These are phyloP conservation scores for Galeruca laticollis DNA, from an alignment of 2,888 invertebrate genomes.

Conservation along the genomic window DNA sequence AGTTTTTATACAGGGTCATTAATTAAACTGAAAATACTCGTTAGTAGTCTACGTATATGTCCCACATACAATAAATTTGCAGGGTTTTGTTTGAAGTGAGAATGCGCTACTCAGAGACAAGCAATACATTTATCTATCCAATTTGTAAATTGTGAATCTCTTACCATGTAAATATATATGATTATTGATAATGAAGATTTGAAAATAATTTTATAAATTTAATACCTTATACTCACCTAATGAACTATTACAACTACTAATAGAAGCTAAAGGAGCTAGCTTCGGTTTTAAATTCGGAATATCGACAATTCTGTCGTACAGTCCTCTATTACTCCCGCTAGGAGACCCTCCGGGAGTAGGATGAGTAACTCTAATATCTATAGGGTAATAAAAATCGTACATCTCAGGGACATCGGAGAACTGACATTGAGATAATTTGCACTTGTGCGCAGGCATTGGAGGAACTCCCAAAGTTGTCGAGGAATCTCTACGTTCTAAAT, in stretches of 20 bases:
- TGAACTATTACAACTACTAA: constrained; percentile 82
- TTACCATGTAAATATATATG: no score
- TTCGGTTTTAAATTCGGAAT: constrained; percentile 62
- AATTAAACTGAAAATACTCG: no score
- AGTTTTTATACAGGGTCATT: no score
- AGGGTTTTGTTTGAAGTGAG: no score
- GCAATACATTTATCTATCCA: no score
- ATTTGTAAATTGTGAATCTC: no score
- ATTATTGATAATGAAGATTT: no score
- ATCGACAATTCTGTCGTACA: constrained; percentile 64
- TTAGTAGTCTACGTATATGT: no score
- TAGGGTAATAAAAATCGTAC: constrained; percentile 65
- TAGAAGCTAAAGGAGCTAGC: constrained; percentile 83
- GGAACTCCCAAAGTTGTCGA: constrained; percentile 76
- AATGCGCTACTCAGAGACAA: no score
- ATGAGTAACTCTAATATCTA: constrained; percentile 75
- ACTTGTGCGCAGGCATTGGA: constrained; percentile 69
- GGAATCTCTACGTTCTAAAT: constrained; percentile 84
- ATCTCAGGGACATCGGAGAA: constrained; percentile 63
- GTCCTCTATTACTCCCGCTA: constrained; percentile 76
- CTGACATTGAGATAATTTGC: constrained; percentile 64
- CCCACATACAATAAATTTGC: no score
- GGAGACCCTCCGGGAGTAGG: constrained; percentile 89
- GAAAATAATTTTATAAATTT: no score
- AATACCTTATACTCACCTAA: constrained; percentile 63